phyloP scores from a whole-genome alignment of 2,888 invertebrate species.

The Andrena fulva region DNA sequence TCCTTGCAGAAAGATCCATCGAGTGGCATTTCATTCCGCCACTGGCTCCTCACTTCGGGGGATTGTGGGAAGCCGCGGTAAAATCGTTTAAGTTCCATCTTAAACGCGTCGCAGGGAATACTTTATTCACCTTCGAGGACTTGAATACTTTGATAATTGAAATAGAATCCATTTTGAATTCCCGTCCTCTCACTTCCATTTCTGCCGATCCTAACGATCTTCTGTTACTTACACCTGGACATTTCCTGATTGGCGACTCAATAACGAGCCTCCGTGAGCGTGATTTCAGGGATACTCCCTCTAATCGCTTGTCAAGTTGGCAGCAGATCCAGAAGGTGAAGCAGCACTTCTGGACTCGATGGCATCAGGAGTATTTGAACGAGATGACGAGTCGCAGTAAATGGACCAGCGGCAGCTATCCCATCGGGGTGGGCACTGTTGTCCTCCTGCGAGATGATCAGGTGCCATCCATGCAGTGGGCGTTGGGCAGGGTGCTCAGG shows the following conservation, averaged over 20 bases:
- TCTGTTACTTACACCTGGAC: too few species aligned
- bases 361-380: constrained; percentile 10
- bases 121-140: too few species aligned
- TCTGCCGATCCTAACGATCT: too few species aligned
- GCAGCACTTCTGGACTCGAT: constrained; percentile 19
- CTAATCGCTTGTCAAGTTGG: constrained; percentile 14
- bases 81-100: too few species aligned
- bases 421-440: neutral
- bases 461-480: constrained; percentile 10
- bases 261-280: constrained; percentile 11
- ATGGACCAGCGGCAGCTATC: neutral
- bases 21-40: constrained; percentile 12
- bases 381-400: neutral
- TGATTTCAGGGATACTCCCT: neutral
- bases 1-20: neutral
- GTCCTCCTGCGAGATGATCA: constrained; percentile 8
- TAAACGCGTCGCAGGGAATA: too few species aligned
- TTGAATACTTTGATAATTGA: too few species aligned
- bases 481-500: neutral
- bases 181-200: too few species aligned
- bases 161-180: too few species aligned
- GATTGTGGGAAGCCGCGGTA: too few species aligned
- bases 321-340: neutral
- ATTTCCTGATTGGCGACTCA: neutral
- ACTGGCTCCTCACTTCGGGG: too few species aligned